Base-by-base conservation (phyloP, 2,113 vertebrate species). In the Ptychochromis oligacanthus region DNA sequence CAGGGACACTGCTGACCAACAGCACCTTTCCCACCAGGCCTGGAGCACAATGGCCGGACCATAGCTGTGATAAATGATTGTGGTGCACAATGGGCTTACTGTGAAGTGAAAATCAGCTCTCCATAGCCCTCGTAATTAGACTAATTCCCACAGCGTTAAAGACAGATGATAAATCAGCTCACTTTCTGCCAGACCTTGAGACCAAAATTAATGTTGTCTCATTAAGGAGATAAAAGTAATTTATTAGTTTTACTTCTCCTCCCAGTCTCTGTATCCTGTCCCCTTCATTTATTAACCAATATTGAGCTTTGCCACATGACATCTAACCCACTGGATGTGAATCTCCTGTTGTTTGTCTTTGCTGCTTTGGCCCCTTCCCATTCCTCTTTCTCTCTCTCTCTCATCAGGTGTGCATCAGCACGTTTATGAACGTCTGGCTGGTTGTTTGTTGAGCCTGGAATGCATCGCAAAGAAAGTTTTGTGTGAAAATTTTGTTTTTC, bases 181-280 rank as follows among this genome's bases (percentile, higher is more conserved):
- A 76, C 89, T 93, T 94, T 93, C 91, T 70, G 78, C 89, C 84
- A 92, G 94, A 96, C 96, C 96, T 96, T 97, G 96, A 94, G 92
- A 95, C 87, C 92, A 94, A 96, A 96, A 96, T 96, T 95, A 96
- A 96, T 96, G 96, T 95, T 94, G 93, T 90, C 96, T 96, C 96
- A 96, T 97, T 96, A 96, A 93, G 88, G 57, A 96, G 96, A 97
- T 97, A 97, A 96, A 91, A 3, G 82, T 91, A 91, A 95, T 97
- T 96, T 96, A 95, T 96, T 95, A 90, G 76, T 90, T 93, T 94
- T 89, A 67, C 77, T 78, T 86, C 77, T 88, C 87, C 75, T 84
- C 89, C 91, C 26, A 38, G 75, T 80, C 80, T 67, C 61, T 31
- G 56, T 91, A 83, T 74, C 83, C 40, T 52, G 81, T 88, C 38